phyloP scores from a whole-genome alignment of 2,888 invertebrate genomes.

The Drosophila limbata region DNA sequence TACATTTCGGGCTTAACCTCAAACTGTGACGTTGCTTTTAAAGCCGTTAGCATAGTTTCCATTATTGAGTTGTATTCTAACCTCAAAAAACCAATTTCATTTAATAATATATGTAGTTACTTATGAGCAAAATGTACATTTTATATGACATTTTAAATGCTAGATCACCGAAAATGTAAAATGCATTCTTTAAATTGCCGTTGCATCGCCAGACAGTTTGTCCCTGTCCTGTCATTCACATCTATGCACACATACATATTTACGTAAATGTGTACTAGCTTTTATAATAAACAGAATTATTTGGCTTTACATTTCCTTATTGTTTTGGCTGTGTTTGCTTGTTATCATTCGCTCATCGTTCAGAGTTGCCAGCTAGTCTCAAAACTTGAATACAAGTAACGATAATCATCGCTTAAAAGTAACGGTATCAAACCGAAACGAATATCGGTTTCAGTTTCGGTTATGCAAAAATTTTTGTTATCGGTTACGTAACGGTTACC shows the following conservation, averaged over 20 bases:
- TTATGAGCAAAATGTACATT: not conserved
- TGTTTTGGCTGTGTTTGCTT: conserved; percentile 23
- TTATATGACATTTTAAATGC: conserved; percentile 30
- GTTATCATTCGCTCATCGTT: conserved; percentile 19
- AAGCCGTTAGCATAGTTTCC: not conserved
- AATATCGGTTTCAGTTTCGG: too few relatives aligned
- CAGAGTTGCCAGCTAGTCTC: conserved; percentile 36
- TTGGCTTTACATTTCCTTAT: conserved; percentile 51
- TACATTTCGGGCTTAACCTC: conserved; percentile 36
- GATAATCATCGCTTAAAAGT: not conserved
- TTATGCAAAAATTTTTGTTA: too few relatives aligned
- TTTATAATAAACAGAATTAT: conserved; percentile 7
- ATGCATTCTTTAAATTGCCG: conserved; percentile 39
- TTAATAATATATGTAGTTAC: not conserved
- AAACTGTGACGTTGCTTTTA: not conserved
- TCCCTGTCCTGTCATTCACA: conserved; percentile 64
- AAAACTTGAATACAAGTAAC: conserved; percentile 1
- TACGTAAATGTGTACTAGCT: not conserved
- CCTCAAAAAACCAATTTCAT: not conserved
- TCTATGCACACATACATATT: conserved; percentile 1
- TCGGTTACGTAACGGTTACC: too few relatives aligned
- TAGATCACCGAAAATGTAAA: conserved; percentile 22
- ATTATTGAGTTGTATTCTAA: not conserved
- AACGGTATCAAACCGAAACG: too few relatives aligned
- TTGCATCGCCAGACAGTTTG: conserved; percentile 65